These are phyloP conservation scores for Steatornis caripensis DNA, from an alignment of 2,113 vertebrate genomes.

Conservation along the genomic window DNA sequence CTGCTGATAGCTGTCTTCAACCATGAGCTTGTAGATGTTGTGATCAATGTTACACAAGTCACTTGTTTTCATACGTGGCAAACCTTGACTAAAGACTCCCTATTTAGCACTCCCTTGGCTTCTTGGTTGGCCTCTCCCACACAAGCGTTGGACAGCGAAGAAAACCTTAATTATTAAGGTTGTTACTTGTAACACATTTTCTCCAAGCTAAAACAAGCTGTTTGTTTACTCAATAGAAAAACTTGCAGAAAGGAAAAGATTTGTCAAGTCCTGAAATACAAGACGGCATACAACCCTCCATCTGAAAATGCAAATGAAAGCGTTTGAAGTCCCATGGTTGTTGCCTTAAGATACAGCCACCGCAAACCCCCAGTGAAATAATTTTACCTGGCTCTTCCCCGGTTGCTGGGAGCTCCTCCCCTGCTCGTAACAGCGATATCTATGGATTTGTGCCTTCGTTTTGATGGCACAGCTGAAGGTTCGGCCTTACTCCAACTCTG, in stretches of 20 bases:
- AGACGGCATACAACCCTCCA: neutral
- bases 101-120: neutral
- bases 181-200: neutral
- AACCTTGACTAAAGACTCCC: neutral
- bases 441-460: no score
- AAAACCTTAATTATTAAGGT: neutral
- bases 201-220: neutral
- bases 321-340: neutral
- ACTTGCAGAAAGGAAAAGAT: neutral
- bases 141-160: neutral
- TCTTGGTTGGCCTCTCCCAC: neutral
- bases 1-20: neutral
- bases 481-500: no score
- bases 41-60: fast-evolving
- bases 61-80: fast-evolving
- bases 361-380: neutral
- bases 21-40: neutral
- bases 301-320: neutral
- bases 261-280: neutral
- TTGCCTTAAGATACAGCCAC: neutral
- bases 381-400: neutral
- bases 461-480: neutral
- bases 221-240: neutral
- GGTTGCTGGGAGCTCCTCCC: neutral
- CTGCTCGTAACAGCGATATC: fast-evolving